Base-by-base conservation (phyloP, 2,797 vertebrate genomes). In the Chiroxiphia lanceolata region DNA sequence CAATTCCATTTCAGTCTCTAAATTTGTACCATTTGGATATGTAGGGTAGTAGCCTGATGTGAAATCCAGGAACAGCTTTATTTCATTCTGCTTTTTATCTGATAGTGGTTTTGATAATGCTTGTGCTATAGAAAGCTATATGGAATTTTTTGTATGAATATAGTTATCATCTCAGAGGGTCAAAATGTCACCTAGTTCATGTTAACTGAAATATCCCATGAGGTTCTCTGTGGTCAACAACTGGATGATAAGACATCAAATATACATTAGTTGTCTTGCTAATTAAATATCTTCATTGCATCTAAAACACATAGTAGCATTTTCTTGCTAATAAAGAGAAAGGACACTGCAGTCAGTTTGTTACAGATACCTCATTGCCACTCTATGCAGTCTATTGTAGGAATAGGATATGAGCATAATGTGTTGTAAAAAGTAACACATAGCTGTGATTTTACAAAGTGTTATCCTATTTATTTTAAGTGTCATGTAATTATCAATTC, bases 401-500 rank as follows among this genome's bases (percentile, higher is more conserved):
- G 72, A 59, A 44, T 78, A 56, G 40, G 48, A 23, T 29, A 50
- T 0, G 11, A 82, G 34, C 70, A 45, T 40, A 83, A 78, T 16
- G 40, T 34, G 7, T 64, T 83, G 57, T 68, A 40, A 60, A 95
- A 97, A 80, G 44, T 54, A 96, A 68, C 40, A 70, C 84, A 97
- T 96, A 94, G 75, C 68, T 79, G 79, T 87, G 93, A 95, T 97
- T 96, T 96, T 96, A 60, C 87, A 57, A 89, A 97, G 87, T 56
- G 65, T 95, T 96, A 95, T 95, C 94, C 93, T 97, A 97, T 98
- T 98, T 98, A 96, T 98, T 98, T 97, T 96, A 98, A 97, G 95
- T 97, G 96, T 98, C 95, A 93, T 91, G 91, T 97, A 98, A 98
- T 98, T 98, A 97, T 97, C 94, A 97, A 97, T 97, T 98, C 87